phyloP scores from a whole-genome alignment of 2,113 vertebrate genomes.

The Corynorhinus townsendii region DNA sequence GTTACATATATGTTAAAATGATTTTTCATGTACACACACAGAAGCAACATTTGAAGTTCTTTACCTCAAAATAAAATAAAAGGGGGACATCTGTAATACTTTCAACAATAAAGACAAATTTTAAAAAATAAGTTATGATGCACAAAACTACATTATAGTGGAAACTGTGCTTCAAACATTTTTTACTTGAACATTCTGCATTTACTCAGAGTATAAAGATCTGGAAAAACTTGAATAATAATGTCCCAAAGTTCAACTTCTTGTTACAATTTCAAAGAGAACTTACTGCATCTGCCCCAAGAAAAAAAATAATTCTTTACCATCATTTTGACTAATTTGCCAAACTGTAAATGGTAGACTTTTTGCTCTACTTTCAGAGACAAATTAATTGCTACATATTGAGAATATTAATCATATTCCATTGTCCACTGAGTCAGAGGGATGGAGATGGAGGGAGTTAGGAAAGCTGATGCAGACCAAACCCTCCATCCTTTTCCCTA shows the following conservation, averaged over 20 bases:
- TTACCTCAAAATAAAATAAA: conserved; percentile 25
- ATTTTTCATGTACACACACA: not conserved
- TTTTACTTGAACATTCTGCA: not conserved
- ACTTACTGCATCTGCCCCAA: not conserved
- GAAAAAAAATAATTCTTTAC: not conserved
- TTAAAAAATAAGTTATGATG: not conserved
- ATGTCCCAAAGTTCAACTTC: conserved; percentile 10
- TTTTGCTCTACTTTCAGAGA: not conserved
- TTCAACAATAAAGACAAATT: no score
- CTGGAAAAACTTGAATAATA: not conserved
- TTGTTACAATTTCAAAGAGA: conserved; percentile 4
- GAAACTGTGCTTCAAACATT: not conserved
- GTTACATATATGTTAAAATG: not conserved
- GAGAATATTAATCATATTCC: not conserved
- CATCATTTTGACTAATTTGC: not conserved
- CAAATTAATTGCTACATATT: not conserved
- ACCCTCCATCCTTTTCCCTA: not conserved
- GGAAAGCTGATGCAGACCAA: not conserved
- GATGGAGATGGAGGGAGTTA: not conserved
- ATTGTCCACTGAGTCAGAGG: not conserved
- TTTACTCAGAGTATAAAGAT: conserved; percentile 11
- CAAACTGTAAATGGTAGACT: not conserved
- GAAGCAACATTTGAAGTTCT: not conserved
- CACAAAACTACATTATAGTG: not conserved
- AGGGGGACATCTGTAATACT: no score